Conservation (phyloP, 2,797 vertebrate species). For the Brachyalestes nurse region DNA sequence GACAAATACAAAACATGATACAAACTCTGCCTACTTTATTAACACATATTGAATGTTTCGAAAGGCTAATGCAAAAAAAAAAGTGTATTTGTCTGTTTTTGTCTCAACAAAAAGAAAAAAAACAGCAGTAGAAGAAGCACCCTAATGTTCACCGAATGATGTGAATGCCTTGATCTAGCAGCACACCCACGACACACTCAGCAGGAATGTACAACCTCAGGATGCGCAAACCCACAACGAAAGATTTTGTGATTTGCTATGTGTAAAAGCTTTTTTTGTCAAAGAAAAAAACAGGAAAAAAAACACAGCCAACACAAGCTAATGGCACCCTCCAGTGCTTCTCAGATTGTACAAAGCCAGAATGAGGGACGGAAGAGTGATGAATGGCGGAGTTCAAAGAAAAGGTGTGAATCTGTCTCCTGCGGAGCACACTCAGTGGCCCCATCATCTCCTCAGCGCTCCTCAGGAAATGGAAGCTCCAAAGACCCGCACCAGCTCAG, state of each 20-base stretch:
- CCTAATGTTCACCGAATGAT: not conserved
- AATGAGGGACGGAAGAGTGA: conserved; percentile 20
- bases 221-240: not conserved
- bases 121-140: not conserved
- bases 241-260: conserved; percentile 1
- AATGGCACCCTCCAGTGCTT: conserved; percentile 4
- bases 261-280: conserved; percentile 5
- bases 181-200: not conserved
- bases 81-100: not conserved
- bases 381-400: conserved; percentile 14
- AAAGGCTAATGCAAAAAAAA: not conserved
- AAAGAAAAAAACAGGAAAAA: not conserved
- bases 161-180: not conserved
- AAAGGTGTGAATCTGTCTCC: conserved; percentile 35
- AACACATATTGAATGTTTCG: not conserved
- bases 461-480: conserved; percentile 31
- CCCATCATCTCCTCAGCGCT: conserved; percentile 33
- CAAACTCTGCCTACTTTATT: not conserved
- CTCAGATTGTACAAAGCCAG: not conserved
- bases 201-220: not conserved
- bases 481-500: not conserved
- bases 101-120: not conserved
- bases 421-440: conserved; percentile 8
- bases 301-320: not conserved
- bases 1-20: not conserved